These are phyloP conservation scores for Sardina pilchardus DNA, from an alignment of 2,113 vertebrate species.

Conservation along the genomic window DNA sequence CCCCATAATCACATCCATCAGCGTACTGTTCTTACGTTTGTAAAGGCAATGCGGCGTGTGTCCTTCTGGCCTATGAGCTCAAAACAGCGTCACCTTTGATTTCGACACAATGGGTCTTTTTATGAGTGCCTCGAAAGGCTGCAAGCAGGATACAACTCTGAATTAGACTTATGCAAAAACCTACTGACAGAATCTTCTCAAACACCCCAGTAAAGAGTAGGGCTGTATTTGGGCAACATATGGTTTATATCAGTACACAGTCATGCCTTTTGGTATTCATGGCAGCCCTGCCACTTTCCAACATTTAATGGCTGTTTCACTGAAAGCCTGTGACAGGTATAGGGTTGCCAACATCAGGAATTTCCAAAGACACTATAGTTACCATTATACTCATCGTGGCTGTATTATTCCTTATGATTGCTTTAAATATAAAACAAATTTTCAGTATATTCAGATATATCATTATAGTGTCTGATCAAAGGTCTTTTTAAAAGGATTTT, in stretches of 20 bases:
- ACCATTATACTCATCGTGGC: not conserved
- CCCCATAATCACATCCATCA: not conserved
- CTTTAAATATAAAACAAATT: too few relatives aligned
- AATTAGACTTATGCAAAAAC: constrained; percentile 13
- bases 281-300: constrained; percentile 15
- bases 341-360: not conserved
- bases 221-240: constrained; percentile 14
- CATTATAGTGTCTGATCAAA: not conserved
- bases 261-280: constrained; percentile 13
- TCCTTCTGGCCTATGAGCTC: not conserved
- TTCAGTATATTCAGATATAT: not conserved
- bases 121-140: constrained; percentile 10
- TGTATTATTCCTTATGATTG: not conserved
- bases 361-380: not conserved
- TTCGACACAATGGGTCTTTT: not conserved
- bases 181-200: constrained; percentile 16
- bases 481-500: not conserved
- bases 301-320: constrained; percentile 6
- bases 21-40: not conserved
- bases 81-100: constrained; percentile 5
- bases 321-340: constrained; percentile 12
- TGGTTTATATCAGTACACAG: constrained; percentile 12
- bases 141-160: not conserved
- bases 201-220: constrained; percentile 2
- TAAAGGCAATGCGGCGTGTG: not conserved